Evolutionary conservation across 2,113 vertebrate species (phyloP), one percentile per base, ranked within the genome.

Genomic region (Mellivora capensis): DNA sequence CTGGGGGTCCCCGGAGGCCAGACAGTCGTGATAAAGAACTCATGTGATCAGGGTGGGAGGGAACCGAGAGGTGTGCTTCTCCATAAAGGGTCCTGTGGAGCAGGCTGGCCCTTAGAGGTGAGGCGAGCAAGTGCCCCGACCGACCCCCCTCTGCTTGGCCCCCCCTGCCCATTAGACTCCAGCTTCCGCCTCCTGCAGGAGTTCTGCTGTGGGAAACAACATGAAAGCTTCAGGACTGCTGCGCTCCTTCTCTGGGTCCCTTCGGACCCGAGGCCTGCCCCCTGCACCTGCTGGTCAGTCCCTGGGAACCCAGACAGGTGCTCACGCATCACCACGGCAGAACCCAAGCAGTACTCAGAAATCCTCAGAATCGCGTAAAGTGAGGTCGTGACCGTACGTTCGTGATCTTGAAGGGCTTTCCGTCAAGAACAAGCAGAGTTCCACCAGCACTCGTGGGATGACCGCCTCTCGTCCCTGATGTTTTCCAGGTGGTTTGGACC

Each of bases 401-500:
- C 18, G 5, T 11, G 34, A n/a, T 18, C 74, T 15, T 42, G 2
- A 2, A 31, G 37, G 2, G 0, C 7, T 25, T 27, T 4, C 72
- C 25, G 20, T n/a, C 14, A 6, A 11, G 29, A 17, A 44, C 14
- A 57, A n/a, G 10, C 0, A 0, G 1, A 1, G 7, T 2, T 14
- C 76, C 64, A 7, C 49, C 14, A 15, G 20, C 34, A 34, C 44
- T 4, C 5, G 14, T 0, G 23, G 11, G 29, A 21, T 25, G 52
- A 39, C 1, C 2, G 1, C 23, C 3, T 27, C 11, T 23, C 14
- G 17, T 4, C 2, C 2, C 0, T 44, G 42, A 1, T 42, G 0
- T 77, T 13, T 76, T 93, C n/a, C 96, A 99, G 99, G 99, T 59
- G 99, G 99, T 14, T 93, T 99, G 97, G 99, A 99, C 97, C 99